A percentile compares a stretch with the other conserved stretches of the same genome.
Conservation (phyloP, 2,113 vertebrate genomes). For the Ondatra zibethicus region DNA sequence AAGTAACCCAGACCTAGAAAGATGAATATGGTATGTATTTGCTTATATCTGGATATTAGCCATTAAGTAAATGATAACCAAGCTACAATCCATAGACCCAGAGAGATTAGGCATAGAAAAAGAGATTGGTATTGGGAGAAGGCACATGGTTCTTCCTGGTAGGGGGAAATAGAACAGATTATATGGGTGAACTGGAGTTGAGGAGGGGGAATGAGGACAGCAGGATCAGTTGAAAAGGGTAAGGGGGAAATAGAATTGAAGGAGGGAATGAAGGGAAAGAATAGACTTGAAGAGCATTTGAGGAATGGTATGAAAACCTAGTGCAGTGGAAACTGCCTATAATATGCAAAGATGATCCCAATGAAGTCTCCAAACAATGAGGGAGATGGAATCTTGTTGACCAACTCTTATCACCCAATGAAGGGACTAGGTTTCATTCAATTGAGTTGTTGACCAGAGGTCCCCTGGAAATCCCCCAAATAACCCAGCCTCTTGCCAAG, state of each 20-base stretch:
- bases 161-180: background rate
- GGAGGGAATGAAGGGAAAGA: background rate
- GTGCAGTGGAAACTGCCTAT: background rate
- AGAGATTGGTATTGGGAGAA: background rate
- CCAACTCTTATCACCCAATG: background rate
- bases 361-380: background rate
- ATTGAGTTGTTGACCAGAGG: background rate
- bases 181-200: background rate
- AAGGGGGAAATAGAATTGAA: background rate
- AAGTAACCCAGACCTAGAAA: background rate
- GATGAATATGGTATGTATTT: background rate
- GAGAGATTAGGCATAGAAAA: background rate
- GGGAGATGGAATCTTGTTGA: background rate
- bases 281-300: background rate
- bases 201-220: background rate
- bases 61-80: background rate
- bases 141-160: background rate
- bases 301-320: background rate
- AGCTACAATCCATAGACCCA: background rate
- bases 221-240: background rate
- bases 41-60: background rate
- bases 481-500: background rate
- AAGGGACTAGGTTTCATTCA: background rate
- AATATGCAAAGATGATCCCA: background rate
- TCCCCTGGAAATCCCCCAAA: background rate